Percentiles rank a stretch among this genome's conserved stretches.
Conservation (phyloP, 2,888 invertebrate genomes). For the Dione vanillae region DNA sequence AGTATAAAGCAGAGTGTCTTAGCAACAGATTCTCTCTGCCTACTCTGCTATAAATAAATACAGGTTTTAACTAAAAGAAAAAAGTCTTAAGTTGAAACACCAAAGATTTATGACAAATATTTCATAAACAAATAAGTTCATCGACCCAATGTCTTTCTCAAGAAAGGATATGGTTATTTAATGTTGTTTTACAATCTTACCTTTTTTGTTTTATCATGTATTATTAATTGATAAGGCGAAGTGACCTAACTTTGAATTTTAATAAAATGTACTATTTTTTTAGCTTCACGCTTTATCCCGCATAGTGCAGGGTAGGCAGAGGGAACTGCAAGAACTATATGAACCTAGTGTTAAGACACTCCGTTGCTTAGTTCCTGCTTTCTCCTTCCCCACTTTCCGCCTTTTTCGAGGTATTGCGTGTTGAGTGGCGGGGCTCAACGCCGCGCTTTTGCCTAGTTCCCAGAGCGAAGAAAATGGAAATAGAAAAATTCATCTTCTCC, state of each 20-base stretch:
- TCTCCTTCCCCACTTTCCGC: too few species aligned
- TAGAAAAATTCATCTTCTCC: too few species aligned
- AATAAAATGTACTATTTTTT: neutral
- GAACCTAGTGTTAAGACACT: too few species aligned
- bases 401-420: too few species aligned
- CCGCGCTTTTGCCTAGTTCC: too few species aligned
- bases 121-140: neutral
- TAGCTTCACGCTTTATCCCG: neutral
- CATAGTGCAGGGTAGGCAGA: too few species aligned
- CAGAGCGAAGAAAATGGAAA: too few species aligned
- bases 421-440: too few species aligned
- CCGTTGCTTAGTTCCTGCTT: too few species aligned
- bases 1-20: neutral
- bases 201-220: neutral
- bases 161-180: conserved; percentile 2
- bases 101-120: neutral
- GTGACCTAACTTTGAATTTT: neutral
- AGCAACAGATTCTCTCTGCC: neutral
- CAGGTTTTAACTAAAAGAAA: neutral
- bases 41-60: neutral
- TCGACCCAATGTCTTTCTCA: neutral
- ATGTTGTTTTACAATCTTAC: neutral
- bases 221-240: neutral
- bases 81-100: neutral
- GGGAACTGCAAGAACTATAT: too few species aligned